Conservation (phyloP, 2,888 invertebrate genomes). For the Drosophila vallismaia region DNA sequence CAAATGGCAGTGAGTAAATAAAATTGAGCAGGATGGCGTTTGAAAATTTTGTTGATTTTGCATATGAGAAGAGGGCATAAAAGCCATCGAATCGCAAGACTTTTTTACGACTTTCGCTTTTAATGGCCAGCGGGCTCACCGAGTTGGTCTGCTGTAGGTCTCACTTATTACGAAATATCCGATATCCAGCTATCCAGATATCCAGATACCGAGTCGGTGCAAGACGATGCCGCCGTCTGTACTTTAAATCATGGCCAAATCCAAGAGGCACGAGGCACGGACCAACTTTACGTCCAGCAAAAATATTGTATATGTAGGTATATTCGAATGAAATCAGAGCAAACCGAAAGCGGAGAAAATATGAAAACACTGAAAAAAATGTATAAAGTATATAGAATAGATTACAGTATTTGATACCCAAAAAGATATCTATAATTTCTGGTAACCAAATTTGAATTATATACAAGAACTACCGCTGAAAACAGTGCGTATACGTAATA, state of each 20-base stretch:
- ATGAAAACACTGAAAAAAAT: background rate
- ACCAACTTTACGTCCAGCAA: constrained; percentile 24
- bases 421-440: too few relatives aligned
- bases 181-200: constrained; percentile 37
- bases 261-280: constrained; percentile 71
- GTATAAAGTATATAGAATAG: too few relatives aligned
- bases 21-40: constrained; percentile 54
- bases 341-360: constrained; percentile 49
- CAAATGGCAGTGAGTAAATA: constrained; percentile 56
- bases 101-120: constrained; percentile 74
- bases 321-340: constrained; percentile 15
- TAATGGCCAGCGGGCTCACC: constrained; percentile 50
- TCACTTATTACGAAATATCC: constrained; percentile 69
- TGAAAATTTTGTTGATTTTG: constrained; percentile 64
- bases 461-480: too few relatives aligned
- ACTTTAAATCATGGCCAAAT: constrained; percentile 56
- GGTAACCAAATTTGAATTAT: too few relatives aligned
- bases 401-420: too few relatives aligned
- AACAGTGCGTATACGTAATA: too few relatives aligned
- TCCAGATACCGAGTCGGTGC: constrained; percentile 44
- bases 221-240: constrained; percentile 57
- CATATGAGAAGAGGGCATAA: constrained; percentile 62
- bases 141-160: constrained; percentile 66
- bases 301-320: background rate
- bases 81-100: constrained; percentile 16